Evolutionary conservation across 2,113 vertebrate genomes (phyloP).

Genomic region (Sceloporus tristichus): DNA sequence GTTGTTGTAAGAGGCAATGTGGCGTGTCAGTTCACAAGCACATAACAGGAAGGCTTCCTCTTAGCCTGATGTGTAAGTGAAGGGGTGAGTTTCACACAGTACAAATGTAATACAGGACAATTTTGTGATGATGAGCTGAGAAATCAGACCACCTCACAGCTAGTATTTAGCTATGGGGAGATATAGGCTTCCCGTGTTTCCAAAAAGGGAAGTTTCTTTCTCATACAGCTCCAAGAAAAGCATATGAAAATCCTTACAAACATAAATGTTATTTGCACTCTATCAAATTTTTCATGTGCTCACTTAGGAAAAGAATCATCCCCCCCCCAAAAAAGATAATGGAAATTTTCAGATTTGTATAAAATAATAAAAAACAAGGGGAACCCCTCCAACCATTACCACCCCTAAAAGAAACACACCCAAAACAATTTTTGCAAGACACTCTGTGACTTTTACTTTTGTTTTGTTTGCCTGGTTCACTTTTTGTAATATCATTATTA

Average conservation of each 20-base stretch:
- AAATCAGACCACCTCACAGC: neutral
- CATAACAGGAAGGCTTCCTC: conserved; percentile 68
- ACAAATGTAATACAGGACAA: conserved; percentile 58
- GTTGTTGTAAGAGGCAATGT: conserved; percentile 76
- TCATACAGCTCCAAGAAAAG: neutral
- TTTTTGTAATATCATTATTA: no score
- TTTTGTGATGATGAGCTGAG: conserved; percentile 45
- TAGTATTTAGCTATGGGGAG: no score
- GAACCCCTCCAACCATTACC: no score
- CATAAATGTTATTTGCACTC: neutral
- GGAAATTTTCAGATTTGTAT: no score
- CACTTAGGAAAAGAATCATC: no score
- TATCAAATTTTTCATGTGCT: neutral
- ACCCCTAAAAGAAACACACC: no score
- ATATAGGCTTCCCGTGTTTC: neutral
- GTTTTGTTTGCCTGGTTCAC: no score
- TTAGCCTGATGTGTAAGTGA: conserved; percentile 57
- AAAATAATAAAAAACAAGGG: no score
- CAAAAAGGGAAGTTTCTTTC: neutral
- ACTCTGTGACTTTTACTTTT: no score
- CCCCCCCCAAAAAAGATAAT: no score
- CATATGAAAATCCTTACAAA: neutral
- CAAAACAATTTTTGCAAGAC: no score
- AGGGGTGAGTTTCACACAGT: conserved; percentile 40
- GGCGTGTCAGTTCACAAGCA: conserved; percentile 73